A percentile compares a stretch with the other conserved stretches of the same genome.
These are phyloP conservation scores for Acridotheres tristis DNA, from an alignment of 2,797 vertebrate genomes.

Conservation along the genomic window DNA sequence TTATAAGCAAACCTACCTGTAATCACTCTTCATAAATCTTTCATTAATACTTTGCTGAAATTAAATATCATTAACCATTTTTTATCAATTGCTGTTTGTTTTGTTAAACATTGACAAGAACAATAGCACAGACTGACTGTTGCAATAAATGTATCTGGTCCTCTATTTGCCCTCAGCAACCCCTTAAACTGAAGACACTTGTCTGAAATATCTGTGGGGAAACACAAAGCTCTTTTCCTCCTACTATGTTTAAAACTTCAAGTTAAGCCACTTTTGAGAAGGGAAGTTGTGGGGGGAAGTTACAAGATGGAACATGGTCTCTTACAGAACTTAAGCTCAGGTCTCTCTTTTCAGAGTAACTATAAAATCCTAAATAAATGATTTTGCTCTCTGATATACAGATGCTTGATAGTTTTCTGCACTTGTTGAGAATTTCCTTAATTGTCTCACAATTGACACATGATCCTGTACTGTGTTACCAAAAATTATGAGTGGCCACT, in stretches of 20 bases:
- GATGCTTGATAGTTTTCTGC: not conserved
- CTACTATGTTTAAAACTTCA: not conserved
- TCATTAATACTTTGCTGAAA: not conserved
- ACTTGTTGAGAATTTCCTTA: not conserved
- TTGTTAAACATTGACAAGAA: not conserved
- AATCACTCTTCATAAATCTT: not conserved
- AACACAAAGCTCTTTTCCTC: not conserved
- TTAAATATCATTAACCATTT: not conserved
- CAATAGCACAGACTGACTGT: not conserved
- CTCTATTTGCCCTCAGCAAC: not conserved
- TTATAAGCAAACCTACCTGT: not conserved
- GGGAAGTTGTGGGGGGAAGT: not conserved
- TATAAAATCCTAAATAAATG: not conserved
- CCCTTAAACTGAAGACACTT: not conserved
- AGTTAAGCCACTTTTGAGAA: not conserved
- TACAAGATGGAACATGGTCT: not conserved
- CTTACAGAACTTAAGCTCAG: not conserved
- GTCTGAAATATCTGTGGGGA: not conserved
- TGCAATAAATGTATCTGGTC: not conserved
- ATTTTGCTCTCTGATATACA: not conserved
- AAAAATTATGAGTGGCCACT: not conserved
- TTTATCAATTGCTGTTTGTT: not conserved
- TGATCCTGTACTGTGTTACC: not conserved
- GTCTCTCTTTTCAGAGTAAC: not conserved
- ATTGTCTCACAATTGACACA: not conserved